These are phyloP conservation scores for Myripristis jacobus DNA, from an alignment of 2,797 vertebrate species.

Conservation along the genomic window DNA sequence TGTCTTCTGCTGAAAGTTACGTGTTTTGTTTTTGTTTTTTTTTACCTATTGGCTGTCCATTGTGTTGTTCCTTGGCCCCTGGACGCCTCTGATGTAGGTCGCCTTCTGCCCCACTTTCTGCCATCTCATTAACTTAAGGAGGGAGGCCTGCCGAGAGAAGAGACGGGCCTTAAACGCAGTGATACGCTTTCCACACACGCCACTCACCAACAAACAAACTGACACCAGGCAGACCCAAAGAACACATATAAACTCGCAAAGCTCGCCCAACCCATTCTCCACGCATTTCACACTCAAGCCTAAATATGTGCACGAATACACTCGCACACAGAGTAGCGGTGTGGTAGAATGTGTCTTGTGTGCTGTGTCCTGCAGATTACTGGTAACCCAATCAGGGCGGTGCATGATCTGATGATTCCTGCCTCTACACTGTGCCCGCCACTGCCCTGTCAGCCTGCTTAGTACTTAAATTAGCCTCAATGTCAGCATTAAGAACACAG, in stretches of 20 bases:
- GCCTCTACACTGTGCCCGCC: slow-evolving; percentile 4
- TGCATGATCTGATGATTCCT: slow-evolving; percentile 40
- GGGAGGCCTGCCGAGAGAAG: slow-evolving; percentile 70
- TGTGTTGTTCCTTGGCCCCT: slow-evolving; percentile 84
- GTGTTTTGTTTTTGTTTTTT: neutral
- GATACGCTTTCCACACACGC: neutral
- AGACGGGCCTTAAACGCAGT: slow-evolving; percentile 17
- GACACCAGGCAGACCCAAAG: slow-evolving; percentile 9
- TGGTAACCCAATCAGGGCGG: slow-evolving; percentile 55
- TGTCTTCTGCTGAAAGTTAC: no score
- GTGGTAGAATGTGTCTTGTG: slow-evolving; percentile 18
- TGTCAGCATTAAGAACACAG: slow-evolving; percentile 22
- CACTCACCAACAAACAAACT: neutral
- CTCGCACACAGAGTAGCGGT: slow-evolving; percentile 16
- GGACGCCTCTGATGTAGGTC: slow-evolving; percentile 82
- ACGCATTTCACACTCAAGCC: slow-evolving; percentile 3
- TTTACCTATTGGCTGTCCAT: slow-evolving; percentile 85
- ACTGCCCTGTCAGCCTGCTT: neutral
- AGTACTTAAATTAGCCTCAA: slow-evolving; percentile 28
- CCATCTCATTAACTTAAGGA: slow-evolving; percentile 84
- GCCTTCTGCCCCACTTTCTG: slow-evolving; percentile 83
- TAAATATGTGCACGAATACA: neutral
- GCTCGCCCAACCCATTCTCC: no score
- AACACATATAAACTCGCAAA: slow-evolving; percentile 12
- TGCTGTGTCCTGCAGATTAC: slow-evolving; percentile 51